These are phyloP conservation scores for Sceloporus undulatus DNA, from an alignment of 2,113 vertebrate species.

Conservation along the genomic window DNA sequence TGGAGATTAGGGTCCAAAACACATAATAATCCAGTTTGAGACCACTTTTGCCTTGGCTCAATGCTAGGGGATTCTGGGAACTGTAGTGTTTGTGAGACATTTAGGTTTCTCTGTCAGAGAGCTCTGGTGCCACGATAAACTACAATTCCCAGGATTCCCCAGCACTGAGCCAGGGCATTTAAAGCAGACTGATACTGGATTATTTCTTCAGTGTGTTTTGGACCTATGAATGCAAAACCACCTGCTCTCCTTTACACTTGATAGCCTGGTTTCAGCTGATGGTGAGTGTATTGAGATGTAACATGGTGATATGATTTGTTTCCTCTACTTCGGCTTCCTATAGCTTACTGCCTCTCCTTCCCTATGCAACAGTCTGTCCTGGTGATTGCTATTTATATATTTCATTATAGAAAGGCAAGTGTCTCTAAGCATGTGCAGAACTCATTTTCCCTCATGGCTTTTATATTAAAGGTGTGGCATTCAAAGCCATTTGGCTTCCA, in stretches of 20 bases:
- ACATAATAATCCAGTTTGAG: too few relatives aligned
- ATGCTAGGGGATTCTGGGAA: too few relatives aligned
- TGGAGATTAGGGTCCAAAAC: neutral
- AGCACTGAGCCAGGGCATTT: too few relatives aligned
- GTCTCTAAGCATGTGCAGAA: neutral
- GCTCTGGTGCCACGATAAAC: too few relatives aligned
- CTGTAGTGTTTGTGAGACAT: too few relatives aligned
- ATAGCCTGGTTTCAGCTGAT: neutral
- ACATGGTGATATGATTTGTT: neutral
- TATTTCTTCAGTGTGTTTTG: too few relatives aligned
- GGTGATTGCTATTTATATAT: neutral
- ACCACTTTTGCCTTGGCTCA: too few relatives aligned
- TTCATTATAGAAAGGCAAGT: neutral
- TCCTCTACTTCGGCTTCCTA: neutral
- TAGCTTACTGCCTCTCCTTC: neutral
- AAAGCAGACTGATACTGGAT: too few relatives aligned
- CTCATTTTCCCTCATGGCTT: neutral
- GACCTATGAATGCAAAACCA: neutral
- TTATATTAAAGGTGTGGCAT: neutral
- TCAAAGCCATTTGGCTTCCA: too few relatives aligned
- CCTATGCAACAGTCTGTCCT: neutral
- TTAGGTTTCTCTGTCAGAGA: too few relatives aligned
- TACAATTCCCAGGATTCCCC: too few relatives aligned
- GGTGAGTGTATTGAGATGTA: neutral
- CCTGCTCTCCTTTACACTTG: neutral